Evolutionary conservation across 2,797 vertebrate species (phyloP).

Genomic region (Rhabdophis nuchalis): DNA sequence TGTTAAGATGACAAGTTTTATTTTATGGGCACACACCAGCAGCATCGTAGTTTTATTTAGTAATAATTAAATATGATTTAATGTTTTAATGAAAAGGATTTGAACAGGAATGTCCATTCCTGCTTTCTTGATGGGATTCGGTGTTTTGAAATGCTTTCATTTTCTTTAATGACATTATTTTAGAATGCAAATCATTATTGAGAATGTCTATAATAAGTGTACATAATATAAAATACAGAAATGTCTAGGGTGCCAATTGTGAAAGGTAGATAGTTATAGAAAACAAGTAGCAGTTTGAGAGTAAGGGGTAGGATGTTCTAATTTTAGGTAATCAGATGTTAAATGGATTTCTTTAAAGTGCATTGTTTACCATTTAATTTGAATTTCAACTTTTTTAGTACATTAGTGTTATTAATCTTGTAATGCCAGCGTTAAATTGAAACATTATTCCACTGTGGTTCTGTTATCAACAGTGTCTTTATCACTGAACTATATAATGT

Average conservation of each 20-base stretch:
- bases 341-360: background rate
- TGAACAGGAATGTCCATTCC: background rate
- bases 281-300: background rate
- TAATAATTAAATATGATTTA: background rate
- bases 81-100: background rate
- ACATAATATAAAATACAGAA: background rate
- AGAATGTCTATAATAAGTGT: background rate
- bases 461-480: background rate
- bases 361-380: background rate
- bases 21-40: background rate
- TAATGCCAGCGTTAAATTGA: background rate
- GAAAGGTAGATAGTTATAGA: background rate
- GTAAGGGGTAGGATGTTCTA: background rate
- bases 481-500: background rate
- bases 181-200: background rate
- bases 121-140: background rate
- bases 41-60: background rate
- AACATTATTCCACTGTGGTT: background rate
- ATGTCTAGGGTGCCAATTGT: background rate
- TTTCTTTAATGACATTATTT: background rate
- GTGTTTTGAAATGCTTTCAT: background rate
- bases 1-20: background rate
- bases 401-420: background rate
- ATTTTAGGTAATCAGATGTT: background rate
- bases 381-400: background rate